Evolutionary conservation across 2,113 vertebrate genomes (phyloP), one percentile per base, ranked within the genome.

Genomic region (Rousettus leschenaultii): DNA sequence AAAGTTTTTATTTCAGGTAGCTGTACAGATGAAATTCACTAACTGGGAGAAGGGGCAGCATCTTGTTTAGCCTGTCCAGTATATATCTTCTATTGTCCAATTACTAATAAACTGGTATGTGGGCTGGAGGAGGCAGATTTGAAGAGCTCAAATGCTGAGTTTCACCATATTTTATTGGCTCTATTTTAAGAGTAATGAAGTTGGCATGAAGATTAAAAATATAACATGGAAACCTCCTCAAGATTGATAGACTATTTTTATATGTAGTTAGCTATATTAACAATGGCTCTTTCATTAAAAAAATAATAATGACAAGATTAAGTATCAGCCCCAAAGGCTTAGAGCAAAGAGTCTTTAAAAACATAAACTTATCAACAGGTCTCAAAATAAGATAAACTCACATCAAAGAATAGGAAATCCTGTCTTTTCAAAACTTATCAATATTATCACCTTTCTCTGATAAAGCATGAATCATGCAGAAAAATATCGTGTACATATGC

Each of bases 311-410:
- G 71, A 74, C 33, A 53, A 87, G 35, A 87, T 77, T 28, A 85
- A 82, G 16, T 48, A 53, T 78, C 38, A 79, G 28, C 21, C 7
- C 53, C 30, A 33, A 35, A 83, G 11, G 16, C 53, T 84, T 82
- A 80, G 30, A 94, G 15, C n/a, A 48, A 94, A 91, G 80, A 84
- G 43, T 68, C 7, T 65, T 93, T 91, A 73, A 95, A 95, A 91
- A 43, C 16, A 43, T 74, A 33, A 53, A 78, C 30, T 83, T 83
- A 78, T 38, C 89, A 91, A 71, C 4, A 89, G 13, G 19, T 75
- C 71, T 86, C 89, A 95, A 93, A 89, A n/a, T 68, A 70, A 84
- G 28, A 78, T 22, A 84, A 87, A 68, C 9, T 92, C 30, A 63
- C 28, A 53, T 84, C 75, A 24, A 38, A 95, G 21, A 87, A 90